A percentile compares a stretch with the other conserved stretches of the same genome.
phyloP scores from a whole-genome alignment of 2,888 invertebrate genomes.

The Phengaris alcon region DNA sequence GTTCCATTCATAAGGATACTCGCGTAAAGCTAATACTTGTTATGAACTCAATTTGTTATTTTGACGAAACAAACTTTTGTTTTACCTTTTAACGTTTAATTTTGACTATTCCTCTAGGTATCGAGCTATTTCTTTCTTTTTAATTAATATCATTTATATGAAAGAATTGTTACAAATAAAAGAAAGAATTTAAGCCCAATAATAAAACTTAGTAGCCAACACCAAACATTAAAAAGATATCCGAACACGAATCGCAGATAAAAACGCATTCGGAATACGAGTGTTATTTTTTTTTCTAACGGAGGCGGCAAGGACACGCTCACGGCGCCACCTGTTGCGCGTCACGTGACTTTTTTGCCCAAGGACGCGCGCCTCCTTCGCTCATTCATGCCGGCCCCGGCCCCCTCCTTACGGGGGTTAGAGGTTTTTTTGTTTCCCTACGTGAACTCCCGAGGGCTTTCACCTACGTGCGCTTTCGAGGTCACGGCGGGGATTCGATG shows the following conservation, averaged over 20 bases:
- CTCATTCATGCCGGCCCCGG: constrained; percentile 77
- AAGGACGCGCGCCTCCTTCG: constrained; percentile 78
- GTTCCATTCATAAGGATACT: constrained; percentile 69
- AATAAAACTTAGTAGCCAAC: neutral
- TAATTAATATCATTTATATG: neutral
- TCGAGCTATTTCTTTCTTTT: neutral
- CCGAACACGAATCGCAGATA: constrained; percentile 24
- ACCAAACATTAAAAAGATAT: neutral
- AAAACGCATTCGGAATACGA: constrained; percentile 37
- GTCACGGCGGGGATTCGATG: constrained; percentile 73
- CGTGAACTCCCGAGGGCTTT: constrained; percentile 75
- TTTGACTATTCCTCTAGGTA: neutral
- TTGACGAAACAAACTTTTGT: constrained; percentile 36
- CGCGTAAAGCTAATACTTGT: constrained; percentile 58
- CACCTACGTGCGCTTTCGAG: constrained; percentile 79
- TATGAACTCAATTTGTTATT: constrained; percentile 58
- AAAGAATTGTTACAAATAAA: neutral
- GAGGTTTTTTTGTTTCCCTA: constrained; percentile 75
- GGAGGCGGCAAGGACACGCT: constrained; percentile 70
- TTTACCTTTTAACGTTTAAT: constrained; percentile 30
- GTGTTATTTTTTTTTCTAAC: constrained; percentile 60
- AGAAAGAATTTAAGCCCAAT: neutral
- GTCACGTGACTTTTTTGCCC: constrained; percentile 79
- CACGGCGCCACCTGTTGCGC: constrained; percentile 76
- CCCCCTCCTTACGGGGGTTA: constrained; percentile 71